Percentiles rank a stretch among this genome's conserved stretches.
Evolutionary conservation across 2,113 vertebrate species (phyloP).

Genomic region (Seriola dumerili): DNA sequence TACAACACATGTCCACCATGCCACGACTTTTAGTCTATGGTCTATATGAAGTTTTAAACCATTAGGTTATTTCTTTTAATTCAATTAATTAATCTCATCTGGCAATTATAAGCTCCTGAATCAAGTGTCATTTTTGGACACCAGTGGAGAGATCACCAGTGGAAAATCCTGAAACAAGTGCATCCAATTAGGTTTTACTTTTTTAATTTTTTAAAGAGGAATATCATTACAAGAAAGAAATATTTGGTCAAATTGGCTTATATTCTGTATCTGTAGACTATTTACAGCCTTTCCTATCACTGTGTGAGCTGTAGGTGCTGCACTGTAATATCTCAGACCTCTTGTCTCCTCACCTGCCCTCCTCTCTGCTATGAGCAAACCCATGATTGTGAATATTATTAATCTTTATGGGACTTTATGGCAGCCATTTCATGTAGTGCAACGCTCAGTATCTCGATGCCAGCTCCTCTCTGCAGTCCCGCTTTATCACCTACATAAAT

Average conservation of each 20-base stretch:
- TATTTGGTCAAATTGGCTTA: background rate
- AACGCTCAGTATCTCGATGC: slow-evolving; percentile 38
- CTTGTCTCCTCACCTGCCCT: slow-evolving; percentile 2
- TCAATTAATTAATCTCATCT: background rate
- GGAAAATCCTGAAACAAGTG: too few species aligned
- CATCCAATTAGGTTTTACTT: too few species aligned
- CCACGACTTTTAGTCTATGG: background rate
- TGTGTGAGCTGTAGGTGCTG: slow-evolving; percentile 8
- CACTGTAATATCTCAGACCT: slow-evolving; percentile 1
- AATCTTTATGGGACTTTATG: slow-evolving; percentile 69
- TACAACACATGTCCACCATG: background rate
- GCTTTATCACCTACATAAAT: slow-evolving; percentile 67
- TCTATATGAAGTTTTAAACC: background rate
- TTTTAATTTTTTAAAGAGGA: background rate
- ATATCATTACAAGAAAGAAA: background rate
- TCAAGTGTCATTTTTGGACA: background rate
- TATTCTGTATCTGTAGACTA: background rate
- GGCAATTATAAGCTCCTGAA: background rate
- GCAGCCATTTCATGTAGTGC: slow-evolving; percentile 73
- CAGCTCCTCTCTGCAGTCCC: slow-evolving; percentile 42
- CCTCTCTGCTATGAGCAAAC: slow-evolving; percentile 11
- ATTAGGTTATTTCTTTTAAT: background rate
- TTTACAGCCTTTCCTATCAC: slow-evolving; percentile 5
- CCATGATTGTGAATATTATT: slow-evolving; percentile 49
- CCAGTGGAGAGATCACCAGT: background rate